A percentile compares a stretch with the other conserved stretches of the same genome.
Conservation (phyloP, 2,113 vertebrate species). For the Peucedramus taeniatus region DNA sequence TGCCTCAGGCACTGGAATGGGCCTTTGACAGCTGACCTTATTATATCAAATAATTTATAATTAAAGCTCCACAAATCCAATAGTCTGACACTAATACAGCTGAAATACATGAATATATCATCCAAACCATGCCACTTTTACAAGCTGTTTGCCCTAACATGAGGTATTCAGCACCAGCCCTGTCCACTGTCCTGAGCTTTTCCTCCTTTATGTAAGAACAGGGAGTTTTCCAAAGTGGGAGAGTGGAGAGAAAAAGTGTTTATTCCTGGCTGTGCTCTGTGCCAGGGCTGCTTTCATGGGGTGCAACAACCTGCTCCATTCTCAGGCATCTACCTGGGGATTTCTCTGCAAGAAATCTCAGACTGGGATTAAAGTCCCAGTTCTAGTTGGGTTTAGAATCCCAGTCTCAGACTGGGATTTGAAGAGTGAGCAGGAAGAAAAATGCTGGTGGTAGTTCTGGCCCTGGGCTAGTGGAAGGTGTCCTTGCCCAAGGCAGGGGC, state of each 20-base stretch:
- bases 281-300: not conserved
- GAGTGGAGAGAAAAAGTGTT: not conserved
- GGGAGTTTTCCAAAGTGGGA: not conserved
- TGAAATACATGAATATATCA: slow-evolving; percentile 25
- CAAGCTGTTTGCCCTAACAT: not conserved
- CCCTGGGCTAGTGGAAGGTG: not conserved
- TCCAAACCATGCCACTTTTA: not conserved
- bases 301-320: not conserved
- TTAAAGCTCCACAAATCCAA: not conserved
- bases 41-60: slow-evolving; percentile 47
- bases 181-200: not conserved
- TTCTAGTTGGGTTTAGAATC: not conserved
- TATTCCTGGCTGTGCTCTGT: not conserved
- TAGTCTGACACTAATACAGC: not conserved
- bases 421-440: not conserved
- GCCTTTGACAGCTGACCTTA: slow-evolving; percentile 49
- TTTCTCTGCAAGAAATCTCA: not conserved
- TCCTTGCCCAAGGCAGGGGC: not conserved
- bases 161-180: not conserved
- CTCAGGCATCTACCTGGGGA: fast-evolving
- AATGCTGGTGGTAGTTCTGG: not conserved
- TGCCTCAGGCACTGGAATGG: not conserved
- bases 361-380: not conserved
- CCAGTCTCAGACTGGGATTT: not conserved
- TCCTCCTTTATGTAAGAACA: slow-evolving; percentile 1